Conservation (phyloP, 2,113 vertebrate genomes). For the Collichthys lucidus region DNA sequence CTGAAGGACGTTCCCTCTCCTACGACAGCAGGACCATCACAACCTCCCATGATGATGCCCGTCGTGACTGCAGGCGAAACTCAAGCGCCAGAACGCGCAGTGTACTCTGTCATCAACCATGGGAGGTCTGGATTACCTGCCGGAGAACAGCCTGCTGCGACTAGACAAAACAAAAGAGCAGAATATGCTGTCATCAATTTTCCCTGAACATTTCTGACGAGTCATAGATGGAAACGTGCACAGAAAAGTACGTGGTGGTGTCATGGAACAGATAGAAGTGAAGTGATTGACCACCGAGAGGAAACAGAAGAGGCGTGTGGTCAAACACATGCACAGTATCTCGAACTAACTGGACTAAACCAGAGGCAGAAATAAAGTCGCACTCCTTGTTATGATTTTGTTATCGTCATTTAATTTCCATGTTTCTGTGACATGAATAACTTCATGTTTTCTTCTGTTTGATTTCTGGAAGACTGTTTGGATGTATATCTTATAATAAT, state of each 20-base stretch:
- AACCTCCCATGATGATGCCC: too few relatives aligned
- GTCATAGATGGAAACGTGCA: too few relatives aligned
- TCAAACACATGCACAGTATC: neutral
- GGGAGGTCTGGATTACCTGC: too few relatives aligned
- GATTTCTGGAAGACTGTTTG: slow-evolving; percentile 1
- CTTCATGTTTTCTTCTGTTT: neutral
- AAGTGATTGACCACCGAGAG: neutral
- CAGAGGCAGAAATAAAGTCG: neutral
- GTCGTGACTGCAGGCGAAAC: too few relatives aligned
- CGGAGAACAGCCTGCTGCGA: too few relatives aligned
- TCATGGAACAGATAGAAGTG: neutral
- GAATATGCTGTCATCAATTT: too few relatives aligned
- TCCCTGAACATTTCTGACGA: too few relatives aligned
- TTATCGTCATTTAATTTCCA: neutral
- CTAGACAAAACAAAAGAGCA: too few relatives aligned
- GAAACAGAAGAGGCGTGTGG: slow-evolving; percentile 12
- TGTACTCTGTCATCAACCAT: too few relatives aligned
- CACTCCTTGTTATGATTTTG: slow-evolving; percentile 8
- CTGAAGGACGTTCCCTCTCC: neutral
- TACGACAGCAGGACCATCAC: too few relatives aligned
- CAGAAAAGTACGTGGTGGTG: too few relatives aligned
- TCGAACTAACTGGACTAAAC: neutral
- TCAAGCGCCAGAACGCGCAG: too few relatives aligned
- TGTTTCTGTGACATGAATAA: neutral
- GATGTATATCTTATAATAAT: neutral